phyloP scores from a whole-genome alignment of 2,113 vertebrate genomes.

The Synchiropus splendidus region DNA sequence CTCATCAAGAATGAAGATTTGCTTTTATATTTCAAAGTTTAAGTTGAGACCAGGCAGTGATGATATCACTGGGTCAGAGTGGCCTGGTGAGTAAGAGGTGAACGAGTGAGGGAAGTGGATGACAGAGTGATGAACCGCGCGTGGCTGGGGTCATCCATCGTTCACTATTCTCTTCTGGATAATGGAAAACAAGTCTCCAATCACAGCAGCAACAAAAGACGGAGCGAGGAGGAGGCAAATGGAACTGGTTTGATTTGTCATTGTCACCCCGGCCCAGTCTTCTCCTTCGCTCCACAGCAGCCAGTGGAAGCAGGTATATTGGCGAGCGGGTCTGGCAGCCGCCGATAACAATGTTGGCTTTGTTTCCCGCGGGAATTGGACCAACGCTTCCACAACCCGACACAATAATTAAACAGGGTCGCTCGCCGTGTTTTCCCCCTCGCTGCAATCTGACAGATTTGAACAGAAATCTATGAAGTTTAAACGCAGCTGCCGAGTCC shows the following conservation, averaged over 20 bases:
- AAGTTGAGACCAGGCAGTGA: too few relatives aligned
- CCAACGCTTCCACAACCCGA: constrained; percentile 34
- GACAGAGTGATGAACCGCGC: constrained; percentile 19
- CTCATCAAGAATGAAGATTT: too few relatives aligned
- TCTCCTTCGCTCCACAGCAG: constrained; percentile 7
- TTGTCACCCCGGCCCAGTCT: constrained; percentile 33
- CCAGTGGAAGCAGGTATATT: constrained; percentile 52
- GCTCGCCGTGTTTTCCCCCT: constrained; percentile 8
- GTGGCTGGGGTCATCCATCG: constrained; percentile 18
- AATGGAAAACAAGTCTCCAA: constrained; percentile 12
- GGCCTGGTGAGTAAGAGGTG: neutral
- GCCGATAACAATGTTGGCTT: constrained; percentile 57
- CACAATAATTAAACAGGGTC: constrained; percentile 53
- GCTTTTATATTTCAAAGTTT: too few relatives aligned
- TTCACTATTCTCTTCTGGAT: constrained; percentile 11
- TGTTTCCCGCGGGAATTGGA: constrained; percentile 52
- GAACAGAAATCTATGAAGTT: constrained; percentile 27
- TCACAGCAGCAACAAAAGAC: constrained; percentile 15
- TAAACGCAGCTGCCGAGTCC: constrained; percentile 26
- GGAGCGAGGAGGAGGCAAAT: constrained; percentile 7
- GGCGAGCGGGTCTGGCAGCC: constrained; percentile 44
- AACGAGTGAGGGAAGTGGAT: constrained; percentile 6
- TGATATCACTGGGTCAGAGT: too few relatives aligned
- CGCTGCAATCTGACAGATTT: neutral
- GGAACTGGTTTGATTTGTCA: constrained; percentile 42